Percentiles rank a stretch among this genome's conserved stretches.
phyloP scores from a whole-genome alignment of 2,797 vertebrate species.

The Malurus leucopterus region DNA sequence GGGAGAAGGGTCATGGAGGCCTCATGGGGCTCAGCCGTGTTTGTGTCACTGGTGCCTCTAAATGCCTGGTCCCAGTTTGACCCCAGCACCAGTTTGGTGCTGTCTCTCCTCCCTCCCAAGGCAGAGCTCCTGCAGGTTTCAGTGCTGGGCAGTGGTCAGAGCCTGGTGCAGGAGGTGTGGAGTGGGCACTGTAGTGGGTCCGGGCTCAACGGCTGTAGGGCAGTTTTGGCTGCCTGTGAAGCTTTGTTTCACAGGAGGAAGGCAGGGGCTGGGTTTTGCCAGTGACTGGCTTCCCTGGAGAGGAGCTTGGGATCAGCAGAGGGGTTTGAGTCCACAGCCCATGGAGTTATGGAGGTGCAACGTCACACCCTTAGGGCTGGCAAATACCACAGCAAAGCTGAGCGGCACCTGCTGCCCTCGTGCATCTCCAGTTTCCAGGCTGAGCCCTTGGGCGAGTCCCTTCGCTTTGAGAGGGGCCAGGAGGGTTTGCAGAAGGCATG shows the following conservation, averaged over 20 bases:
- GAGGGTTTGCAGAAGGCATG: not conserved
- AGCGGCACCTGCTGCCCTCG: not conserved
- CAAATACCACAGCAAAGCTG: not conserved
- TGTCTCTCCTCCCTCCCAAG: not conserved
- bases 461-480: not conserved
- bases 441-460: not conserved
- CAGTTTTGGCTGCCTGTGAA: not conserved
- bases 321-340: not conserved
- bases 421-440: not conserved
- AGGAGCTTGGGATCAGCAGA: not conserved
- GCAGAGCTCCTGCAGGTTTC: not conserved
- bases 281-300: not conserved
- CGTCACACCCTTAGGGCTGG: not conserved
- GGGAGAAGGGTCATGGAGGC: not conserved
- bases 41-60: not conserved
- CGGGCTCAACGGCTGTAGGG: fast-evolving
- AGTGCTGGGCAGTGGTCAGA: not conserved
- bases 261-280: not conserved
- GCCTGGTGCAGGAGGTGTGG: fast-evolving
- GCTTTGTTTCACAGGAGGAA: not conserved
- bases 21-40: not conserved
- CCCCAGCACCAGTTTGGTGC: not conserved
- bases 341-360: not conserved
- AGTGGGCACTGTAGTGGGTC: not conserved
- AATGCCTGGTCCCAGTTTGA: not conserved